Conservation (phyloP, 1,140 invertebrate genomes). For the Saccostrea cuccullata region DNA sequence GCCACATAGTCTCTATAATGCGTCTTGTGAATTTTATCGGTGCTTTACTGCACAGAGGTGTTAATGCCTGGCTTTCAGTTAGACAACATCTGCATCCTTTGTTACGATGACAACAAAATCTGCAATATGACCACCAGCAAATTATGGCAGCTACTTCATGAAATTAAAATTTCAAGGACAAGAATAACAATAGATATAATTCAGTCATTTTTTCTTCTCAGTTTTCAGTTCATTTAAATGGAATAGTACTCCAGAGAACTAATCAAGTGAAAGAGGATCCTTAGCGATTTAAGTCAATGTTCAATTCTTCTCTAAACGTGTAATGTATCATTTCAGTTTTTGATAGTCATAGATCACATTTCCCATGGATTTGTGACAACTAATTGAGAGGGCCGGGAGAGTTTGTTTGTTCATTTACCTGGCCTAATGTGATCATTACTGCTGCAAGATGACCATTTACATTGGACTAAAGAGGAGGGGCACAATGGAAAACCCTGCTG, state of each 20-base stretch:
- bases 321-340: background rate
- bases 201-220: background rate
- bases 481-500: background rate
- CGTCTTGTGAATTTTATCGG: background rate
- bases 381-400: background rate
- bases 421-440: slow-evolving; percentile 17
- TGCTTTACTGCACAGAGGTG: background rate
- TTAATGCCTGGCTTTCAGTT: background rate
- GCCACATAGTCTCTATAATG: background rate
- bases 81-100: background rate
- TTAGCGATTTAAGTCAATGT: background rate
- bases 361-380: slow-evolving; percentile 18
- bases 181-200: background rate
- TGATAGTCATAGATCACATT: background rate
- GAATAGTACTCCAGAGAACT: background rate
- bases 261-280: slow-evolving; percentile 28
- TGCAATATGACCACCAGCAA: background rate
- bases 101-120: background rate
- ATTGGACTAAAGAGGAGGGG: background rate
- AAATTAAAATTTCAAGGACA: slow-evolving; percentile 29
- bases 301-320: slow-evolving; percentile 20
- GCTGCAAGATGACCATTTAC: slow-evolving; percentile 10
- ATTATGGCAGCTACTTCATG: background rate
- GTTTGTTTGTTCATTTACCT: slow-evolving; percentile 26
- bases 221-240: slow-evolving; percentile 34